Evolutionary conservation across 1,140 invertebrate genomes (phyloP).

Genomic region (Venustaconcha ellipsiformis): DNA sequence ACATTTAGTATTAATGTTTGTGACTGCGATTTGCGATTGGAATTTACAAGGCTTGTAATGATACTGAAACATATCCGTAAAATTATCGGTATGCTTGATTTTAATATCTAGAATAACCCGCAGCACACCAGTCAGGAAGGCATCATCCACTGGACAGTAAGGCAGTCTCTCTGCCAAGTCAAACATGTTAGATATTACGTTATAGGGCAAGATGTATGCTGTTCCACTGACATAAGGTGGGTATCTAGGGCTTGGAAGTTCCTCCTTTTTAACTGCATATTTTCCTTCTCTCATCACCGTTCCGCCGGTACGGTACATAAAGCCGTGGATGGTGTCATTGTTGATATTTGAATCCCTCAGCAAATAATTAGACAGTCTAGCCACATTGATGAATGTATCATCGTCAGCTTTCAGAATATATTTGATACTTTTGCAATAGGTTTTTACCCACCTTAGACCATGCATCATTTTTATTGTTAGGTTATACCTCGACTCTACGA

Average conservation of each 20-base stretch:
- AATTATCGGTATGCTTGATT: too few species aligned
- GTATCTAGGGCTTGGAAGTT: too few species aligned
- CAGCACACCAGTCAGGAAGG: neutral
- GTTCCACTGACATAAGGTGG: neutral
- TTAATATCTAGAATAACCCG: too few species aligned
- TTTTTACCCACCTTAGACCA: conserved; percentile 2
- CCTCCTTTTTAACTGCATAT: neutral
- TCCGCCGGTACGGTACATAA: neutral
- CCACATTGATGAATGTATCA: conserved; percentile 5
- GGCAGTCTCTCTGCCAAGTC: neutral
- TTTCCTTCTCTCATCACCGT: neutral
- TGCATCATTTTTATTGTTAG: conserved; percentile 9
- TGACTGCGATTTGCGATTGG: too few species aligned
- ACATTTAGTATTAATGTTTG: too few species aligned
- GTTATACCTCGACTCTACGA: conserved; percentile 6
- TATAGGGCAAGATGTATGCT: neutral
- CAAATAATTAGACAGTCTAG: neutral
- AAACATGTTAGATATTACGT: neutral
- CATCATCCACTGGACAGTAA: conserved; percentile 1
- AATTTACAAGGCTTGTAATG: too few species aligned
- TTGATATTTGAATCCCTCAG: too few species aligned
- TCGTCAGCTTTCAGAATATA: conserved; percentile 11
- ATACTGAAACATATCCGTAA: too few species aligned
- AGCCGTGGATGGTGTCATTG: neutral
- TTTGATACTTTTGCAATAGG: neutral